Conservation (phyloP, 2,888 invertebrate genomes). For the Xanthia togata region DNA sequence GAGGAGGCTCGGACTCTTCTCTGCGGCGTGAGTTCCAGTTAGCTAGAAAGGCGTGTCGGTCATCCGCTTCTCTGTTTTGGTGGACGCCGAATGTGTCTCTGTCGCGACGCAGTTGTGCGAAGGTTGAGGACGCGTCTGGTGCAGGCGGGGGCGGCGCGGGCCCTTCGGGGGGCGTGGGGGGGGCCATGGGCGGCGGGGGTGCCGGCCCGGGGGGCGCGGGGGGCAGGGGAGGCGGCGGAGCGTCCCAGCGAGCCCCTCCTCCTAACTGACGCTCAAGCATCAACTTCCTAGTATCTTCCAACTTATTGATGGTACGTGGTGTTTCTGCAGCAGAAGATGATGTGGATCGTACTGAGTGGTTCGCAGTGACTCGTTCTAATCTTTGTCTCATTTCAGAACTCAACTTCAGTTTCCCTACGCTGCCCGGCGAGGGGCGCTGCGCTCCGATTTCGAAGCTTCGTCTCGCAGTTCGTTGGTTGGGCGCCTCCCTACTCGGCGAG, state of each 20-base stretch:
- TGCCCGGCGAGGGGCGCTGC: conserved; percentile 95
- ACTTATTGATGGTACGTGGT: conserved; percentile 93
- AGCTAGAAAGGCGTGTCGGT: conserved; percentile 88
- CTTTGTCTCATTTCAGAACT: conserved; percentile 98
- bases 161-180: conserved; percentile 91
- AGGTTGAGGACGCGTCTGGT: conserved; percentile 89
- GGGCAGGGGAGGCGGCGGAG: conserved; percentile 92
- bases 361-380: conserved; percentile 96
- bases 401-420: conserved; percentile 96
- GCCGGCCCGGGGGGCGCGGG: conserved; percentile 91
- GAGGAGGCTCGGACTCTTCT: conserved; percentile 82
- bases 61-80: conserved; percentile 91
- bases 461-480: conserved; percentile 84
- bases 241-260: conserved; percentile 91
- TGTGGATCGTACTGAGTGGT: conserved; percentile 95
- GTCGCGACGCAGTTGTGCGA: conserved; percentile 93
- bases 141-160: conserved; percentile 91
- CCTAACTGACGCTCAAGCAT: conserved; percentile 96
- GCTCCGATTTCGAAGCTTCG: conserved; percentile 95
- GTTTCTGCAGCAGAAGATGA: conserved; percentile 93
- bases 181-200: conserved; percentile 92
- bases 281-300: conserved; percentile 96
- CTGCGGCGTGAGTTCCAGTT: conserved; percentile 88
- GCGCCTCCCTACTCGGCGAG: conserved; percentile 84
- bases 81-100: conserved; percentile 94